Evolutionary conservation across 2,888 invertebrate genomes (phyloP), one percentile per base, ranked within the genome.

Genomic region (Melipona bicolor): DNA sequence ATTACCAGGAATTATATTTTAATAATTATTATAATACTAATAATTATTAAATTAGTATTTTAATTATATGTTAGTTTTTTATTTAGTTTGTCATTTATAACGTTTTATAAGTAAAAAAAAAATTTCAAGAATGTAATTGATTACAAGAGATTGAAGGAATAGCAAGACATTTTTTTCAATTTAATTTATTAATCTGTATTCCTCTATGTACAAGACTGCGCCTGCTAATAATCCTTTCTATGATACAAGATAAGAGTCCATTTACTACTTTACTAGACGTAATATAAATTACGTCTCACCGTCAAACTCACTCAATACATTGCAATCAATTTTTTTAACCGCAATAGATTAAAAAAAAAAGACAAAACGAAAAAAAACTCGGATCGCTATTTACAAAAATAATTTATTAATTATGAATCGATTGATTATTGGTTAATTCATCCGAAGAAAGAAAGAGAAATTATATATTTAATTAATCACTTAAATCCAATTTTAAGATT

Each of bases 171-270:
- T 43, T 43, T 59, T 80, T 73, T 84, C 49, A 77, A 72, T 77
- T 80, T 84, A 77, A 85, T 85, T 85, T 85, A 84, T 84, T 84
- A 85, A 84, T 84, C 80, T 72, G 80, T 85, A 85, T 72, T 74
- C 62, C 70, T 81, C 84, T 85, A 85, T 85, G 77, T 84, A 85
- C 84, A 84, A 84, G 83, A 65, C 79, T 84, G 83, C 83, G 15
- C 73, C 74, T 68, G 82, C 78, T 84, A 84, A 82, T 77, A 81
- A 69, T 83, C 83, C 83, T 74, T 65, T 54, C 78, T 84, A 84
- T 84, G 67, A 82, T 82, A 84, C 77, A 84, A 84, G 83, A 82
- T 77, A 82, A 43, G 75, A 27, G 54, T 74, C 70, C 71, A 82
- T 71, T 77, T 78, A 77, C 27, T 70, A 27, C 27, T 27, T 27